Conservation (phyloP, 2,888 invertebrate species). For the Diploptera punctata region DNA sequence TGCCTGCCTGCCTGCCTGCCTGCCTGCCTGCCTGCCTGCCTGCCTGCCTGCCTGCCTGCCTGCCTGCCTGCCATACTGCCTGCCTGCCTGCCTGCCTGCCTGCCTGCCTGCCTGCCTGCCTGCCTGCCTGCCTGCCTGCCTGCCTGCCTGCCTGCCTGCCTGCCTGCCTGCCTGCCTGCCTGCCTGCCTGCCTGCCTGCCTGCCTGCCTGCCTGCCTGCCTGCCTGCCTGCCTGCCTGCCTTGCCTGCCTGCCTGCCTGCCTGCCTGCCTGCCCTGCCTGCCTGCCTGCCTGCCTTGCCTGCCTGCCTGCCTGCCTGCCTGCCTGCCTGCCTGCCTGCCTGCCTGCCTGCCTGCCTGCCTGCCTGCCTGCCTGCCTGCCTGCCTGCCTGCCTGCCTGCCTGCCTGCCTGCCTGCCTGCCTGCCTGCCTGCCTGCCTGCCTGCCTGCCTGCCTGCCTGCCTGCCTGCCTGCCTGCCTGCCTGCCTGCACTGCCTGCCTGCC, state of each 20-base stretch:
- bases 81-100: not conserved
- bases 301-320: not conserved
- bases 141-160: not conserved
- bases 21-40: constrained; percentile 1
- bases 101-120: constrained; percentile 8
- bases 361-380: not conserved
- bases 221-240: not conserved
- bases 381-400: not conserved
- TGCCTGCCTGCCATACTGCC: not conserved
- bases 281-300: too few species aligned
- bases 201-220: not conserved
- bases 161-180: not conserved
- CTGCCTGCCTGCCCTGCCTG: too few species aligned
- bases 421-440: not conserved
- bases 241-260: not conserved
- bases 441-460: not conserved
- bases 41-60: constrained; percentile 8
- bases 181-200: not conserved
- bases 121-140: not conserved
- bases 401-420: not conserved
- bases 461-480: not conserved
- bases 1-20: not conserved
- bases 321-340: not conserved
- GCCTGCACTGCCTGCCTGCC: too few species aligned
- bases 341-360: not conserved